Base-by-base conservation (phyloP, 1,140 invertebrate genomes). In the Drosophila sproati region DNA sequence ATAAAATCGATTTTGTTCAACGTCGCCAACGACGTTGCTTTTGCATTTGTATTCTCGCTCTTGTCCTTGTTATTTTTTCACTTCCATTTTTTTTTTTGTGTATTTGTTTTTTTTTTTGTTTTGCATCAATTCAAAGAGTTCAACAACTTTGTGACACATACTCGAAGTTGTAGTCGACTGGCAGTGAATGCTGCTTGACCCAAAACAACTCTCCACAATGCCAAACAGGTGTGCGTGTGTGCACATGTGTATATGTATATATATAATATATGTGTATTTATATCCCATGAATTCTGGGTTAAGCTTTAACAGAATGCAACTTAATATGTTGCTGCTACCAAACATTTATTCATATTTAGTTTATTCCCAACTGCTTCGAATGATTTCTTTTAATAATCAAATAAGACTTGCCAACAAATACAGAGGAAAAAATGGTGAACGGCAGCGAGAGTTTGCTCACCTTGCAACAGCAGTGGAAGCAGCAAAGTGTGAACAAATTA, bases 121-220 rank as follows among this genome's bases (percentile, higher is more conserved):
- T 69, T 70, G 59, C 59, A 57, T 70, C 78, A 68, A 78, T 79
- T 66, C 37, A 51, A 48, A 57, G 69, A 62, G 80, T 82, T 82
- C 80, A 82, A 78, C 80, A 78, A 82, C 80, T 82, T 71, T 82
- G 80, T 75, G 56, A 64, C 79, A 82, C 73, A 80, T 81, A 77
- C 67, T 45, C 52, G 20, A 48, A 48, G 56, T 66, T 66, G 66
- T 47, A 73, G 37, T 57, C 61, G 67, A 50, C 67, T 75, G 73
- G n/a, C 55, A 64, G 6, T 37, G 59, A 60, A 63, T 68, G 71
- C 41, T 63, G 55, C 55, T 73, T 73, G 63, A 73, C 63, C 71
- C 28, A 34, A 41, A 29, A 45, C 37, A 59, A 67, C 45, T 12
- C 34, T 52, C 3, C 39, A 52, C 28, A 31, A 32, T 48, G 31